Percentiles rank a stretch among this genome's conserved stretches.
These are phyloP conservation scores for Ictalurus furcatus DNA, from an alignment of 2,113 vertebrate species.

Conservation along the genomic window DNA sequence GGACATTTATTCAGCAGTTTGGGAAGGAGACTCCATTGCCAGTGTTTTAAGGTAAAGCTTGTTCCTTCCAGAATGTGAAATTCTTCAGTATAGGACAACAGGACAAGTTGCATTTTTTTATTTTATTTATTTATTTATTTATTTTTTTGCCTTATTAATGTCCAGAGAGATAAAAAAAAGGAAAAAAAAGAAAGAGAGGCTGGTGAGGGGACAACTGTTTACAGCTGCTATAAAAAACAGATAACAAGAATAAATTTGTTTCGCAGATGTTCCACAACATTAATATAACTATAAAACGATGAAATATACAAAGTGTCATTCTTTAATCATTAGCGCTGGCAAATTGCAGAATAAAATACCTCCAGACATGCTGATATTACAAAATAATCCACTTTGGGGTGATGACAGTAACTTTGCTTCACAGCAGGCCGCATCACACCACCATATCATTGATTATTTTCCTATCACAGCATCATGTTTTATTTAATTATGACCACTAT, in stretches of 20 bases:
- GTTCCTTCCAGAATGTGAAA: not conserved
- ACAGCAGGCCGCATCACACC: not conserved
- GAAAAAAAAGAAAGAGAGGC: not conserved
- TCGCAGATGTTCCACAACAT: not conserved
- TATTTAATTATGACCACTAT: not conserved
- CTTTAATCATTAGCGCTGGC: not conserved
- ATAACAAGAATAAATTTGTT: conserved; percentile 7
- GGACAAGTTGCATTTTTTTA: not conserved
- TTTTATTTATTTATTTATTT: too few relatives aligned
- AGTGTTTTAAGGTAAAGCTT: not conserved
- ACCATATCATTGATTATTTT: not conserved
- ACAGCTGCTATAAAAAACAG: conserved; percentile 5
- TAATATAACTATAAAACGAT: not conserved
- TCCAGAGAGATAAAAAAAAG: not conserved
- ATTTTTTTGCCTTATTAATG: not conserved
- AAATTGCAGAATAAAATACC: not conserved
- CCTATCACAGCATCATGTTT: not conserved
- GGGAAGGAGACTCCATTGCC: not conserved
- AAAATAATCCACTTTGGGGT: not conserved
- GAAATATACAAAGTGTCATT: conserved; percentile 3
- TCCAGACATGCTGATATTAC: not conserved
- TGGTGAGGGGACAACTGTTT: not conserved
- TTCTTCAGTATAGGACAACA: not conserved
- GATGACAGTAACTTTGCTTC: not conserved
- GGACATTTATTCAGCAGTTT: not conserved